These are phyloP conservation scores for Enoplolaimus lenunculus DNA, from an alignment of 2,888 invertebrate genomes.

Conservation along the genomic window DNA sequence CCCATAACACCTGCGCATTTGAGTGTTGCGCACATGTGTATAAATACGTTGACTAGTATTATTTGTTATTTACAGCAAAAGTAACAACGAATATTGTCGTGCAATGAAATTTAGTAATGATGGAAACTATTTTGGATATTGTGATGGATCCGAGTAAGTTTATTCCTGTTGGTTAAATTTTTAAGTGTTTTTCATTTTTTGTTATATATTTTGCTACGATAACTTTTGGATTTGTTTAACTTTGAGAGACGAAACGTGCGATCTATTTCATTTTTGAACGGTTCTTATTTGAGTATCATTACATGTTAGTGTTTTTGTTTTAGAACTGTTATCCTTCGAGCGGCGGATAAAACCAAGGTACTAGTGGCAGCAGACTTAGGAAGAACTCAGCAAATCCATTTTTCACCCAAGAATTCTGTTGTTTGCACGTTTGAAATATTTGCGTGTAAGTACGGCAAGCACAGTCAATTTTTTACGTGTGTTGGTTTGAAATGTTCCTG, in stretches of 20 bases:
- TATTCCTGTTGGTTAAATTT: not conserved
- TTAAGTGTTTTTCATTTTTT: no score
- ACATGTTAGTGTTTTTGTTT: no score
- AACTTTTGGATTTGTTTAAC: no score
- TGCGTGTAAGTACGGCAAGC: slow-evolving; percentile 21
- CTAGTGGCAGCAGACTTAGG: slow-evolving; percentile 24
- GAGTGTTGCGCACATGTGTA: no score
- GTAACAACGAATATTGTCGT: slow-evolving; percentile 1
- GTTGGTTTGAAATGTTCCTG: no score
- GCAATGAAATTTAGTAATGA: slow-evolving; percentile 8
- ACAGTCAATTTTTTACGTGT: no score
- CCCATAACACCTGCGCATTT: no score
- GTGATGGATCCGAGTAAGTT: slow-evolving; percentile 19
- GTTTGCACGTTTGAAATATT: slow-evolving; percentile 35
- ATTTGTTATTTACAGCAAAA: not conserved
- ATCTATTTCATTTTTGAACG: no score
- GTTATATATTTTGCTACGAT: no score
- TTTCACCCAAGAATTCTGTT: slow-evolving; percentile 34
- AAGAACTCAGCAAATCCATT: slow-evolving; percentile 31
- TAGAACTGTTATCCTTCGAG: slow-evolving; percentile 3
- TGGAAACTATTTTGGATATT: slow-evolving; percentile 17
- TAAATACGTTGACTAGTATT: no score
- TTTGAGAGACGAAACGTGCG: no score
- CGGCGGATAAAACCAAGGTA: not conserved
- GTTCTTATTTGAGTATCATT: no score